phyloP scores from a whole-genome alignment of 37 sponge, comb jelly and placozoan species.

The Beroe ovata region DNA sequence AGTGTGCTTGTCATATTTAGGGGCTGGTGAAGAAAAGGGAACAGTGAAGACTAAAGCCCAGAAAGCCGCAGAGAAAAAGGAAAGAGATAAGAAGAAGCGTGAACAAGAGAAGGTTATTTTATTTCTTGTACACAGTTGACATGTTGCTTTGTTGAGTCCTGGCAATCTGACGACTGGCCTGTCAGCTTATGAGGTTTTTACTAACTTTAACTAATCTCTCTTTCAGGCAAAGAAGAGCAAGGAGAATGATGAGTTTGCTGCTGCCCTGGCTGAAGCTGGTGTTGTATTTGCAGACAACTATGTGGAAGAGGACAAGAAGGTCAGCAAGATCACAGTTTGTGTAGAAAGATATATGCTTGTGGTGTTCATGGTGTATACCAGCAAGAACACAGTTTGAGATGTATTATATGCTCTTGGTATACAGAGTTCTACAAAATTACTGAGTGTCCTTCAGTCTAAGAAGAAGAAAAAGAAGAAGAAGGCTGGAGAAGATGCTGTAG shows the following conservation, averaged over 20 bases:
- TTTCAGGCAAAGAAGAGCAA: constrained; percentile 39
- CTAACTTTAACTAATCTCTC: neutral
- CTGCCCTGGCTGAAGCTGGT: constrained; percentile 60
- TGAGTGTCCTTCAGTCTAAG: constrained; percentile 11
- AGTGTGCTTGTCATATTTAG: too few species aligned
- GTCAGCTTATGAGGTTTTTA: too few species aligned
- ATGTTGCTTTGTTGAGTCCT: too few species aligned
- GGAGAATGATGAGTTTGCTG: constrained; percentile 57
- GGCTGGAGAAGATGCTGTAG: neutral
- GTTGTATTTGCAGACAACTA: constrained; percentile 46
- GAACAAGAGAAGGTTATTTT: constrained; percentile 50
- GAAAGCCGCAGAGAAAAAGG: constrained; percentile 72
- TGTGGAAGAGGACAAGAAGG: constrained; percentile 45
- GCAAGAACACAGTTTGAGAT: too few species aligned
- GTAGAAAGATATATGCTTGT: too few species aligned
- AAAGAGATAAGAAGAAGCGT: constrained; percentile 65
- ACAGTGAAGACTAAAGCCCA: constrained; percentile 70
- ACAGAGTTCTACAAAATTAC: too few species aligned
- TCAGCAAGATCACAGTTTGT: too few species aligned
- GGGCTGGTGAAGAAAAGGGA: constrained; percentile 8
- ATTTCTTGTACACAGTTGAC: neutral
- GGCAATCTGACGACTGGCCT: too few species aligned
- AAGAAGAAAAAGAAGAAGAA: constrained; percentile 69
- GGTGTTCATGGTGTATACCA: too few species aligned
- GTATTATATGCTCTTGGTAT: too few species aligned